These are phyloP conservation scores for Polypterus senegalus DNA, from an alignment of 2,113 vertebrate species.

Conservation along the genomic window DNA sequence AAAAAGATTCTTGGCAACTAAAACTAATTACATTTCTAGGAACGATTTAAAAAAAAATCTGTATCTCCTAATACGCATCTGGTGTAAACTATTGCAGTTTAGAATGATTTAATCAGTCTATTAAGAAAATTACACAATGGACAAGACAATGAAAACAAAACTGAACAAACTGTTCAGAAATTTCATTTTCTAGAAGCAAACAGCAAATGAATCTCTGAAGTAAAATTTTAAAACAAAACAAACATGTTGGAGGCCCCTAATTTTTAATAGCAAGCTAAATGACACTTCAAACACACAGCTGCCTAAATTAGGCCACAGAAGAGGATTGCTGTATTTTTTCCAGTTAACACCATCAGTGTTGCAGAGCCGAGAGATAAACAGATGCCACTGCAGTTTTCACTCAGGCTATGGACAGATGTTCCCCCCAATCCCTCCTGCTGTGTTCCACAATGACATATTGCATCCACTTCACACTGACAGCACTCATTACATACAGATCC, in stretches of 20 bases:
- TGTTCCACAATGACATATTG: constrained; percentile 61
- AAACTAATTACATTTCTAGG: no score
- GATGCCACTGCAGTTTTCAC: constrained; percentile 64
- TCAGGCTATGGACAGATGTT: constrained; percentile 67
- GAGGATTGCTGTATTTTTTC: constrained; percentile 51
- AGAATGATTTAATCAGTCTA: no score
- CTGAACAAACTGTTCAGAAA: no score
- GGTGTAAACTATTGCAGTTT: no score
- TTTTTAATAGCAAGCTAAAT: constrained; percentile 10
- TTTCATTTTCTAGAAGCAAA: no score
- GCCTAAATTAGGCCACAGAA: constrained; percentile 72
- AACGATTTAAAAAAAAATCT: no score
- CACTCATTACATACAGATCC: constrained; percentile 53
- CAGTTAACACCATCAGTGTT: constrained; percentile 74
- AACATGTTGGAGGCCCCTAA: constrained; percentile 17
- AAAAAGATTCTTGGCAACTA: no score
- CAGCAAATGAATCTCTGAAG: constrained; percentile 4
- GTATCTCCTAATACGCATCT: no score
- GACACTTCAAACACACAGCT: constrained; percentile 32
- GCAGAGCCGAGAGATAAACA: constrained; percentile 75
- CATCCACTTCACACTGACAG: constrained; percentile 57
- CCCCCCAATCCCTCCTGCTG: constrained; percentile 43
- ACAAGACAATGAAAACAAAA: no score
- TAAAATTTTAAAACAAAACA: constrained; percentile 19
- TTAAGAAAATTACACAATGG: no score